Base-by-base conservation (phyloP, 2,113 vertebrate genomes). In the Probosciger aterrimus region DNA sequence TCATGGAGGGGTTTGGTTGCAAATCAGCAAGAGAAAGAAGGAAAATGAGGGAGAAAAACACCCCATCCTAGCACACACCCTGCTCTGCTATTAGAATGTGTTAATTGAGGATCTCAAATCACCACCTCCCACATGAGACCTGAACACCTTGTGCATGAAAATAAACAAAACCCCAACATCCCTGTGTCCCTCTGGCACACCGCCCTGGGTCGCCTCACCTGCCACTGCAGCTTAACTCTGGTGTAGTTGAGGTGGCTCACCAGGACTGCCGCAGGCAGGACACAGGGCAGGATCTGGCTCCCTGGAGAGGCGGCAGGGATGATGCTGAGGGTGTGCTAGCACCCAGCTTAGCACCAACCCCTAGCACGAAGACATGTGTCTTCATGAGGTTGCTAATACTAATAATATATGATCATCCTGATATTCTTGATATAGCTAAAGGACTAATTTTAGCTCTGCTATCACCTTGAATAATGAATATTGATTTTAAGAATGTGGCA, bases 381-480 rank as follows among this genome's bases (percentile, higher is more conserved):
- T 93, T 62, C 74, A 3, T 67, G 46, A 68, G 35, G 44, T 68
- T 1, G 2, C 77, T 79, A 49, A 73, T n/a, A 74, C 70, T 50
- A 41, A 5, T 13, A 55, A 43, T 33, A 24, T 25, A 24, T 2
- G 30, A 86, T 78, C 47, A 44, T 64, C 69, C 65, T 84, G 73
- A 68, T 86, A 50, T 6, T 76, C 53, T 53, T 60, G 65, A 59
- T 67, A 70, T 1, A 74, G 50, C 60, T 46, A 18, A 70, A 88
- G 68, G 77, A 86, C 74, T 92, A 39, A 89, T 76, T 84, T 82
- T 80, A 89, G 52, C 41, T 76, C 57, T 76, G 62, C 47, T 87
- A 30, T 82, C 53, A 11, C 16, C 53, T 59, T 46, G 80, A 82
- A 82, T 82, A 91, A 89, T 91, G 75, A 71, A 76, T 89, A 89